A percentile compares a stretch with the other conserved stretches of the same genome.
Evolutionary conservation across 2,888 invertebrate species (phyloP).

Genomic region (Hydrotaea cyrtoneurina): DNA sequence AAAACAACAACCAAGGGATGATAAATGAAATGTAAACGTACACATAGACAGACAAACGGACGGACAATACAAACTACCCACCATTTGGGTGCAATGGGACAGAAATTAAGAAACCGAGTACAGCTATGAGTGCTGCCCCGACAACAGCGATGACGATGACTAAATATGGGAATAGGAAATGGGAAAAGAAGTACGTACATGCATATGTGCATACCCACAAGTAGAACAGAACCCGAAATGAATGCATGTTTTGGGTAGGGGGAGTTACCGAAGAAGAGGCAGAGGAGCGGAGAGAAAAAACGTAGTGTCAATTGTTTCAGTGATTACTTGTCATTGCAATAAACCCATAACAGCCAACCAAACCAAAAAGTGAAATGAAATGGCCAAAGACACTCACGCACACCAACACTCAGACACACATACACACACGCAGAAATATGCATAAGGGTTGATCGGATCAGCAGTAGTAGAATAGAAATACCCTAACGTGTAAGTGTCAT

Average conservation of each 20-base stretch:
- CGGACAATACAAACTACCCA: background rate
- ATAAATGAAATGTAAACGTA: conserved; percentile 34
- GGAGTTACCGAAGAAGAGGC: conserved; percentile 4
- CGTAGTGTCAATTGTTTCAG: conserved; percentile 64
- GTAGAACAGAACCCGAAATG: background rate
- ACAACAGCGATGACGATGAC: background rate
- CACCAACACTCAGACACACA: too few species aligned
- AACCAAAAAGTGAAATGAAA: conserved; percentile 33
- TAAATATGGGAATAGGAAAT: background rate
- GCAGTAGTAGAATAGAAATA: background rate
- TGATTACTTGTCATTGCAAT: conserved; percentile 65
- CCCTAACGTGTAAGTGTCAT: conserved; percentile 21
- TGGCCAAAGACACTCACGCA: background rate
- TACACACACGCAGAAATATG: too few species aligned
- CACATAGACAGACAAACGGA: background rate
- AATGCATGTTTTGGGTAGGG: background rate
- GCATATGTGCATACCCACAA: background rate
- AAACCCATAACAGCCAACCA: conserved; percentile 54
- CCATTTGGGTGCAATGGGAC: background rate
- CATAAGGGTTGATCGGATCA: too few species aligned
- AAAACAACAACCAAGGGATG: background rate
- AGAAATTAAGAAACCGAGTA: conserved; percentile 10
- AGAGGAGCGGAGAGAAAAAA: background rate
- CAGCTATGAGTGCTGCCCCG: background rate
- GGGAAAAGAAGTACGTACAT: conserved; percentile 20